Base-by-base conservation (phyloP, 2,797 vertebrate genomes). In the Bradypodion pumilum region DNA sequence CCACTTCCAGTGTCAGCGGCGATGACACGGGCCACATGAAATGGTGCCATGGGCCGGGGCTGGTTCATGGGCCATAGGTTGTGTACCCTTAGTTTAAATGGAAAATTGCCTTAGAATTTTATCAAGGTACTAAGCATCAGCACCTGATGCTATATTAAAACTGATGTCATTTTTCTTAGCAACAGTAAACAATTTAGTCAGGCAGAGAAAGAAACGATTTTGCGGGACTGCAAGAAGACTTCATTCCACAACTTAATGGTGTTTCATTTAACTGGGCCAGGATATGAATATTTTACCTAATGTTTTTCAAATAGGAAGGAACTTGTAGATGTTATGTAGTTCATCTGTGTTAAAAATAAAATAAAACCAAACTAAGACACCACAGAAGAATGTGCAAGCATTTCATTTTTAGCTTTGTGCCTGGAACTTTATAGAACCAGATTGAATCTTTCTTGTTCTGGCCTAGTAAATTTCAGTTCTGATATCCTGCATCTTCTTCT, bases 271-370 rank as follows among this genome's bases (percentile, higher is more conserved):
- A 68, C 78, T 42, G 10, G 44, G 74, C 37, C 65, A 85, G 85
- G 82, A 85, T 79, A 81, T 89, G 86, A 92, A 91, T 87, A 82
- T 10, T 93, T 92, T 90, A 85, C 92, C 86, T 86, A 87, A 88
- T 86, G 89, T 87, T 92, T 93, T 91, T 90, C 87, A 72, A 87
- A 88, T 78, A 91, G 92, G 89, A 91, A 91, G 85, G 81, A 37
- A 81, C 63, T 88, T 86, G 10, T 76, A 0, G 3, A 42, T 44
- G 74, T 83, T 89, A 86, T 80, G 78, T 82, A 89, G 69, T 15
- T 90, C 78, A 74, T 89, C 85, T 89, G 83, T 74, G 83, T 80
- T 88, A 90, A 90, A 74, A 32, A 25, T 10, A 42, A 73, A 13
- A 65, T 13, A 65, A 12, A 68, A 13, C n/a, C 9, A 66, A 32